Base-by-base conservation (phyloP, 2,797 vertebrate genomes). In the Taenioides sp. region DNA sequence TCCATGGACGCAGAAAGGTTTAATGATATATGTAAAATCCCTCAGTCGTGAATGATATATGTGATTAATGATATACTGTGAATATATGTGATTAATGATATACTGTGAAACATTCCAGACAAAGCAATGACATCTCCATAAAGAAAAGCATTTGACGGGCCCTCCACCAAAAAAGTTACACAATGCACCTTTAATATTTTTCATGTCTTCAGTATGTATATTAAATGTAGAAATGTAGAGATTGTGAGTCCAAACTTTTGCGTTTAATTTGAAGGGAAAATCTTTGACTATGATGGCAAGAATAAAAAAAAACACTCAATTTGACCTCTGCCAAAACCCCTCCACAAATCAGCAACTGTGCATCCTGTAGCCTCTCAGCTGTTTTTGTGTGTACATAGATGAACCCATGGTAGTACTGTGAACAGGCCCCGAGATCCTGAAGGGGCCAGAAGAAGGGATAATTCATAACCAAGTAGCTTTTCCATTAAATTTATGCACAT, bases 271-370 rank as follows among this genome's bases (percentile, higher is more conserved):
- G 40, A 54, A 67, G 65, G 59, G 63, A 59, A 47, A 28, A 58
- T 61, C 17, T 31, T 10, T 7, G 52, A 52, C 18, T 54, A 28
- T 20, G 34, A 73, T 61, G 0, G 58, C 16, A 1, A 27, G 61
- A 69, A 11, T 58, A 54, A 60, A 25, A 58, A 47, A 16, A 47
- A 47, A 47, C 12, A 83, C 81, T 82, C 80, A 86, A 80, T 76
- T 72, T 78, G 74, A 65, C 55, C 60, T 73, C 76, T 84, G 79
- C 79, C 76, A 85, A 85, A 82, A 72, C 74, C 67, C 58, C 71
- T 77, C 67, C n/a, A 7, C 57, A 65, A 71, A 47, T 78, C n/a
- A 5, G 67, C 20, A 14, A 67, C 78, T 40, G 76, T 71, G 71
- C 57, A n/a, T 71, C 74, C 72, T 10, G 1, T 7, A 23, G 60